A percentile compares a stretch with the other conserved stretches of the same genome.
These are phyloP conservation scores for Schrankia costaestrigalis DNA, from an alignment of 2,888 invertebrate species.

Conservation along the genomic window DNA sequence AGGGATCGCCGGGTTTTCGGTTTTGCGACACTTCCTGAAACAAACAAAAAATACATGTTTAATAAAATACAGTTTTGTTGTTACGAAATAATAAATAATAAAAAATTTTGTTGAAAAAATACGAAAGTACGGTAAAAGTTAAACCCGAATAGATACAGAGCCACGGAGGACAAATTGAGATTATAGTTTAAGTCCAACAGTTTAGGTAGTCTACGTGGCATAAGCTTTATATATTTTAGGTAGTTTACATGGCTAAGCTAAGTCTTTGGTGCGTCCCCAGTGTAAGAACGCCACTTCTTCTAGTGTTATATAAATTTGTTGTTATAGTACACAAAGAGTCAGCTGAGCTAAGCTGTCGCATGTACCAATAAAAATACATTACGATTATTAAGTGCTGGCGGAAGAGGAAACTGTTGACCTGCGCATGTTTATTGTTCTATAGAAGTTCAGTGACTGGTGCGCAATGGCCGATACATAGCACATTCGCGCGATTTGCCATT, in stretches of 20 bases:
- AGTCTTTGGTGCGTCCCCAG: too few relatives aligned
- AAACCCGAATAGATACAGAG: too few relatives aligned
- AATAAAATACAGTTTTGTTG: neutral
- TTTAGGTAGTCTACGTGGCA: too few relatives aligned
- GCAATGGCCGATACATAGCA: constrained; percentile 52
- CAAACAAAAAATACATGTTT: constrained; percentile 35
- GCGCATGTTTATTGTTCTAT: constrained; percentile 60
- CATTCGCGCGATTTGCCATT: constrained; percentile 58
- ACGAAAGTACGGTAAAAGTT: too few relatives aligned
- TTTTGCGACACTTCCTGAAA: constrained; percentile 67
- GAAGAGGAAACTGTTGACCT: constrained; percentile 62
- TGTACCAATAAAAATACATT: constrained; percentile 22
- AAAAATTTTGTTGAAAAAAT: neutral
- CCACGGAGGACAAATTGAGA: too few relatives aligned
- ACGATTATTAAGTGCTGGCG: constrained; percentile 32
- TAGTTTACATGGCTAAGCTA: too few relatives aligned
- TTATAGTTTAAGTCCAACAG: too few relatives aligned
- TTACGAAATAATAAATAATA: neutral
- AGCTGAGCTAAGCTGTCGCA: too few relatives aligned
- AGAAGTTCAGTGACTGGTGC: constrained; percentile 64
- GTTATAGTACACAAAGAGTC: too few relatives aligned
- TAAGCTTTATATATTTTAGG: too few relatives aligned
- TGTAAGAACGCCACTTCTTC: too few relatives aligned
- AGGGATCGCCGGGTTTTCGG: constrained; percentile 60
- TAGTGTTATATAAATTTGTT: too few relatives aligned